phyloP scores from a whole-genome alignment of 2,797 vertebrate genomes.

The Parotocinclus haroldoi region DNA sequence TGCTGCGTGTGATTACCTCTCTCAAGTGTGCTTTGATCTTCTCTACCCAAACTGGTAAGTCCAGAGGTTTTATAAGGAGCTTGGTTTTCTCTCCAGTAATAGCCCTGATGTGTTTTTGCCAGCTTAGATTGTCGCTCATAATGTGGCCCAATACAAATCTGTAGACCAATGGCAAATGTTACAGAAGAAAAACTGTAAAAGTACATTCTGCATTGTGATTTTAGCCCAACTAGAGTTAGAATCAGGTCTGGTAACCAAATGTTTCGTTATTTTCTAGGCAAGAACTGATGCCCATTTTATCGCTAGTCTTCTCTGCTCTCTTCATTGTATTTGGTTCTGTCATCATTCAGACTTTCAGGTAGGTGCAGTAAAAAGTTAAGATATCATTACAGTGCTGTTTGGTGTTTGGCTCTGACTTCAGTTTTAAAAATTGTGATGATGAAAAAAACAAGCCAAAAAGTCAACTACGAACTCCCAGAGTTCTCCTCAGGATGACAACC shows the following conservation, averaged over 20 bases:
- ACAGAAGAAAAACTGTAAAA: too few relatives aligned
- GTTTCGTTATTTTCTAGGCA: slow-evolving; percentile 66
- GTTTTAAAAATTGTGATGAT: too few relatives aligned
- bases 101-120: too few relatives aligned
- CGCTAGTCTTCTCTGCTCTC: slow-evolving; percentile 89
- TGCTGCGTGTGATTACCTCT: slow-evolving; percentile 74
- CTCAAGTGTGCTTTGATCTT: slow-evolving; percentile 81
- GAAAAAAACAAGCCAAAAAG: slow-evolving; percentile 75
- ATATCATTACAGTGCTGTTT: slow-evolving; percentile 6
- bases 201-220: too few relatives aligned
- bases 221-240: too few relatives aligned
- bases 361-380: slow-evolving; percentile 32
- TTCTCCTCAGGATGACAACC: slow-evolving; percentile 57
- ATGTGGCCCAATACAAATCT: too few relatives aligned
- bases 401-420: too few relatives aligned
- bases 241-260: too few relatives aligned
- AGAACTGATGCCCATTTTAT: slow-evolving; percentile 95
- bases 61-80: background rate
- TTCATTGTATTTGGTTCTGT: slow-evolving; percentile 96
- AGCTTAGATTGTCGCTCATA: too few relatives aligned
- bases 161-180: too few relatives aligned
- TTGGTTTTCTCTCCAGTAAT: too few relatives aligned
- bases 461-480: slow-evolving; percentile 55
- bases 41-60: slow-evolving; percentile 90
- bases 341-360: slow-evolving; percentile 95